Conservation (phyloP, 2,113 vertebrate species). For the Prietella phreatophila region DNA sequence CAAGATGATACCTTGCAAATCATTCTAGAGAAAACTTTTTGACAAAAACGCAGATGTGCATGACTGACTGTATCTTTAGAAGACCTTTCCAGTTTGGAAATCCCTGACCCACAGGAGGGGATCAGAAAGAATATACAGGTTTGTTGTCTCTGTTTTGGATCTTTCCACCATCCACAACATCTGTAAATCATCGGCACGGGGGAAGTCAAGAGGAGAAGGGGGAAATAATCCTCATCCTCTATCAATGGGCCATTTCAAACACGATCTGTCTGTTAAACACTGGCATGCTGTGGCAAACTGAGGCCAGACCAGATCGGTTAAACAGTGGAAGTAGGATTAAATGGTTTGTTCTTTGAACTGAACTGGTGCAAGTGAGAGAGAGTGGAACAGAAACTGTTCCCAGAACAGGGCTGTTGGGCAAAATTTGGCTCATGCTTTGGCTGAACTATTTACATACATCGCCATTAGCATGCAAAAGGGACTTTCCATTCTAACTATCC, state of each 20-base stretch:
- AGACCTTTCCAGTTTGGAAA: conserved; percentile 37
- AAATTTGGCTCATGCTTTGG: conserved; percentile 21
- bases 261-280: conserved; percentile 56
- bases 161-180: conserved; percentile 61
- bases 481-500: not conserved
- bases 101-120: conserved; percentile 34
- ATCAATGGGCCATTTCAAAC: conserved; percentile 61
- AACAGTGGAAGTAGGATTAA: conserved; percentile 31
- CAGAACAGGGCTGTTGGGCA: not conserved
- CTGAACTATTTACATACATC: conserved; percentile 26
- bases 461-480: conserved; percentile 24
- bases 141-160: conserved; percentile 55
- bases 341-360: conserved; percentile 15
- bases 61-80: conserved; percentile 25
- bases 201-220: conserved; percentile 58
- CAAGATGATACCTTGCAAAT: conserved; percentile 5
- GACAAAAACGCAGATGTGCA: conserved; percentile 10
- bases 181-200: conserved; percentile 63
- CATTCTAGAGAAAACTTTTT: conserved; percentile 8
- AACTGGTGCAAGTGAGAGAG: not conserved
- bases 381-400: not conserved
- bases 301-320: conserved; percentile 33
- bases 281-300: conserved; percentile 44
- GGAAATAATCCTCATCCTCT: conserved; percentile 57
- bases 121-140: conserved; percentile 39